phyloP scores from a whole-genome alignment of 2,797 vertebrate genomes.

The Typhlichthys subterraneus region DNA sequence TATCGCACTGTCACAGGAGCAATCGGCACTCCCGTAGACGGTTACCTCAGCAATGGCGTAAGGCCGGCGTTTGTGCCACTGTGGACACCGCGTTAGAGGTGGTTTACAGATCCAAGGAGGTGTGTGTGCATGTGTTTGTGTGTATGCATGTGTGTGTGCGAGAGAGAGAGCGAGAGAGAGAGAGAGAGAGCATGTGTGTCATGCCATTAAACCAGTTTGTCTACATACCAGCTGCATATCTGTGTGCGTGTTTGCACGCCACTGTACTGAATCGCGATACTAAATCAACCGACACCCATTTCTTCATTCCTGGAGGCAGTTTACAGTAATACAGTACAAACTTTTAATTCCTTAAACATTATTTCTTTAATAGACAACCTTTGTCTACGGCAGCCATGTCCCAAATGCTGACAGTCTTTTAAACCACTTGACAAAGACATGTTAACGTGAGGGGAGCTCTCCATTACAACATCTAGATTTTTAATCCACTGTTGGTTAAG shows the following conservation, averaged over 20 bases:
- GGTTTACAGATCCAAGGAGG: background rate
- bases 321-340: background rate
- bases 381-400: too few relatives aligned
- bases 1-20: too few relatives aligned
- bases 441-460: too few relatives aligned
- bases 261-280: background rate
- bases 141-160: background rate
- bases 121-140: background rate
- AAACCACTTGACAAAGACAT: too few relatives aligned
- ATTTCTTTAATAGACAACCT: background rate
- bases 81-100: too few relatives aligned
- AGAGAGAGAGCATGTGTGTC: background rate
- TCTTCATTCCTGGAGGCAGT: background rate
- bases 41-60: too few relatives aligned
- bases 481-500: too few relatives aligned
- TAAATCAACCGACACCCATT: background rate
- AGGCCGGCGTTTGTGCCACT: too few relatives aligned
- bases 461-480: too few relatives aligned
- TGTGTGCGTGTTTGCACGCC: background rate
- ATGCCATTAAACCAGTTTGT: constrained; percentile 54
- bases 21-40: too few relatives aligned
- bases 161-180: too few relatives aligned
- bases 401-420: too few relatives aligned
- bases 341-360: background rate
- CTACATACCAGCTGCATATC: constrained; percentile 61